phyloP scores from a whole-genome alignment of 2,888 invertebrate genomes.

The Tridacna gigas region DNA sequence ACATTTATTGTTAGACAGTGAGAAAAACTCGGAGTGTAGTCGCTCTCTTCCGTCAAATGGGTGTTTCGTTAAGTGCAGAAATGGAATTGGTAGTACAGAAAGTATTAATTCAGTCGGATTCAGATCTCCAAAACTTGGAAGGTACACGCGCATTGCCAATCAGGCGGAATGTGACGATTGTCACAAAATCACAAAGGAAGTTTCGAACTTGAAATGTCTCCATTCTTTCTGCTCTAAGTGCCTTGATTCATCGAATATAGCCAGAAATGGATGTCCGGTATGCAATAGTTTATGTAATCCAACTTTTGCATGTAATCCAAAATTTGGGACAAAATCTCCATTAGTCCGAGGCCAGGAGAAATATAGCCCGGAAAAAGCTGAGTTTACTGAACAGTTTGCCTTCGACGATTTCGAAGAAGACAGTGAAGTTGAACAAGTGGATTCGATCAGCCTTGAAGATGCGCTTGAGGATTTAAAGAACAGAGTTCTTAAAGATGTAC shows the following conservation, averaged over 20 bases:
- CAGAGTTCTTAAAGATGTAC: conserved; percentile 33
- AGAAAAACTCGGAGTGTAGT: conserved; percentile 30
- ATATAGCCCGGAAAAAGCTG: conserved; percentile 39
- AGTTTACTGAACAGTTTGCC: conserved; percentile 26
- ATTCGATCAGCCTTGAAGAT: conserved; percentile 15
- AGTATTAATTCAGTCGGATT: conserved; percentile 45
- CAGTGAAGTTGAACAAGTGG: background rate
- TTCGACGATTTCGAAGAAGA: conserved; percentile 41
- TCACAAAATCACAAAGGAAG: conserved; percentile 38
- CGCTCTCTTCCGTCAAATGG: conserved; percentile 54
- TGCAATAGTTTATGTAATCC: conserved; percentile 38
- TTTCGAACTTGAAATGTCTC: conserved; percentile 56
- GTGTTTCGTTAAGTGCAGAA: conserved; percentile 40
- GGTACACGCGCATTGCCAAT: conserved; percentile 51
- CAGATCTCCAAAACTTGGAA: conserved; percentile 51
- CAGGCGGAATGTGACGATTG: conserved; percentile 61
- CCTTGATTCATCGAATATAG: conserved; percentile 46
- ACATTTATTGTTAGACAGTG: background rate
- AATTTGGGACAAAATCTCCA: background rate
- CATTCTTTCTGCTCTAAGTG: conserved; percentile 57
- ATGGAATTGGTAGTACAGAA: conserved; percentile 45
- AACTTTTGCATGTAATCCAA: background rate
- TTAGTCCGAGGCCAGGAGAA: background rate
- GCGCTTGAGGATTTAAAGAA: conserved; percentile 42
- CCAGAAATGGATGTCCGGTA: conserved; percentile 58